Evolutionary conservation across 2,888 invertebrate genomes (phyloP).

Genomic region (Diarsia mendica): DNA sequence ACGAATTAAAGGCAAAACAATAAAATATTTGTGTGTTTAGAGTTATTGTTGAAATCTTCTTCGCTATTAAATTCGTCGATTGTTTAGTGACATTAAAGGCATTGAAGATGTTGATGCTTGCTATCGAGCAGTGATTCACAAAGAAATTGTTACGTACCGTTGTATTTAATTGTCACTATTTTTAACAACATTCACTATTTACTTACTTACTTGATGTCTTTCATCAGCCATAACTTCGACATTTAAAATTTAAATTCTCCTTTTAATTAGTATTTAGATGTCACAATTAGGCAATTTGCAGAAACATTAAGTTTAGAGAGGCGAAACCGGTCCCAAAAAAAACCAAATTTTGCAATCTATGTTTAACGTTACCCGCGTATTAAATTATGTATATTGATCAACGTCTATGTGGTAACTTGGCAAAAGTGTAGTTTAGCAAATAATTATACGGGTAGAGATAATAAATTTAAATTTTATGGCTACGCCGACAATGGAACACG

Average conservation of each 20-base stretch:
- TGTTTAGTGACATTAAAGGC: conserved; percentile 6
- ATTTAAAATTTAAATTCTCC: conserved; percentile 12
- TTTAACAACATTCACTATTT: conserved; percentile 29
- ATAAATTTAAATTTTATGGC: conserved; percentile 63
- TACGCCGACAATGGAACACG: conserved; percentile 55
- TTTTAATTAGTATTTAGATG: conserved; percentile 27
- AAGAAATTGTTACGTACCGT: conserved; percentile 16
- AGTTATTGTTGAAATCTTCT: conserved; percentile 13
- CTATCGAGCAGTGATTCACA: conserved; percentile 4
- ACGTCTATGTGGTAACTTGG: conserved; percentile 52
- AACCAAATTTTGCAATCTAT: conserved; percentile 54
- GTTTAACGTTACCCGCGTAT: conserved; percentile 32
- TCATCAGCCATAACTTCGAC: conserved; percentile 41
- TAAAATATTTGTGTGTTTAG: conserved; percentile 5
- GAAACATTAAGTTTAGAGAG: conserved; percentile 42
- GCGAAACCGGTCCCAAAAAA: conserved; percentile 38
- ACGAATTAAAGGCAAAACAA: not conserved
- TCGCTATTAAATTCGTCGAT: conserved; percentile 4
- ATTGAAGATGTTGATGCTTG: conserved; percentile 7
- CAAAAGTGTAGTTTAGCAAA: conserved; percentile 62
- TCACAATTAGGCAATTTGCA: conserved; percentile 45
- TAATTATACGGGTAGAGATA: conserved; percentile 61
- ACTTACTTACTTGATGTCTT: conserved; percentile 24
- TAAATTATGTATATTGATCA: conserved; percentile 59
- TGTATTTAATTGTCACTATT: conserved; percentile 21